Percentiles rank a stretch among this genome's conserved stretches.
Conservation (phyloP, 2,888 invertebrate species). For the Lacanobia wlatinum region DNA sequence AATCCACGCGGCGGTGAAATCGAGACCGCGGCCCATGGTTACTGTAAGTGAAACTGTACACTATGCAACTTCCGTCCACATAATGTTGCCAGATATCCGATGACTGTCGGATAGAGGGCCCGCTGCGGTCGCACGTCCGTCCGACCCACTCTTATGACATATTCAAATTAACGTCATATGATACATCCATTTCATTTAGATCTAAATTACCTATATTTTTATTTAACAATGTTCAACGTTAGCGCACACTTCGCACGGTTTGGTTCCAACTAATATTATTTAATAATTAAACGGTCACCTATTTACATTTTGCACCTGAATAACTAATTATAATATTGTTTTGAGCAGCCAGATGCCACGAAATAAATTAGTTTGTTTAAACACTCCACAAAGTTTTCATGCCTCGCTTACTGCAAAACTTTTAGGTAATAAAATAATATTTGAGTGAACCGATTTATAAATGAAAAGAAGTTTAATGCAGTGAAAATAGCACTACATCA, state of each 20-base stretch:
- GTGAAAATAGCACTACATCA: conserved; percentile 31
- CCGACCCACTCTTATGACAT: conserved; percentile 65
- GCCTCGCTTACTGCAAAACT: conserved; percentile 23
- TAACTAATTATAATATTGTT: conserved; percentile 36
- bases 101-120: conserved; percentile 74
- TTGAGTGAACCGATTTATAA: conserved; percentile 16
- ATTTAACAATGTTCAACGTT: not conserved
- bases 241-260: not conserved
- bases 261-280: not conserved
- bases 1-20: conserved; percentile 81
- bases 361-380: conserved; percentile 32
- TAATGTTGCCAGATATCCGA: conserved; percentile 83
- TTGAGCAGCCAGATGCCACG: conserved; percentile 28
- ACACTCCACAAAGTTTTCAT: conserved; percentile 22
- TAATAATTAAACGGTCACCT: conserved; percentile 9
- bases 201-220: not conserved
- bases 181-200: conserved; percentile 27
- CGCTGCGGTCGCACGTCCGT: conserved; percentile 81
- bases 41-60: conserved; percentile 87
- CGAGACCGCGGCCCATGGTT: conserved; percentile 81
- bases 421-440: conserved; percentile 24
- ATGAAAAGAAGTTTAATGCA: conserved; percentile 4
- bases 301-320: conserved; percentile 41
- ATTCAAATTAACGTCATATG: conserved; percentile 59
- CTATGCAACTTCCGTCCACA: conserved; percentile 87